Evolutionary conservation across 30 jellyfish, hydroid and myxozoan genomes (phyloP).

Genomic region (Mastigias papua): DNA sequence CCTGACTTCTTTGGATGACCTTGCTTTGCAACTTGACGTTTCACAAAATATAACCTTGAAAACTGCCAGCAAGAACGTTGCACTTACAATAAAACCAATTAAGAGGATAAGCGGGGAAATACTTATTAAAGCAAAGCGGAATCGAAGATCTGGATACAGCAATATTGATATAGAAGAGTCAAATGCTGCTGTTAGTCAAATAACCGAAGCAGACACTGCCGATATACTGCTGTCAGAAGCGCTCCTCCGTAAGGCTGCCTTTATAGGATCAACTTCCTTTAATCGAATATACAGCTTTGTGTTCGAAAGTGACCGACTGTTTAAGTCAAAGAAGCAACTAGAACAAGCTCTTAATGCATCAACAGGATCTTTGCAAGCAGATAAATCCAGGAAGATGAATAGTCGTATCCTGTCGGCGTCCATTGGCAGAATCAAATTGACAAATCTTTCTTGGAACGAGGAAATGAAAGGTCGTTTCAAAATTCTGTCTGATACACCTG

Average conservation of each 20-base stretch:
- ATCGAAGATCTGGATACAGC: conserved; percentile 26
- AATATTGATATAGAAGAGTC: not conserved
- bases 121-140: conserved; percentile 15
- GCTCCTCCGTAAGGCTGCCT: conserved; percentile 32
- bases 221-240: conserved; percentile 43
- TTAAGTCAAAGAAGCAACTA: conserved; percentile 27
- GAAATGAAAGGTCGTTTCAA: conserved; percentile 41
- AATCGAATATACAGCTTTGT: conserved; percentile 65
- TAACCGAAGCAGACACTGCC: conserved; percentile 12
- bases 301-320: conserved; percentile 55
- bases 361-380: not conserved
- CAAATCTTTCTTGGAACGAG: conserved; percentile 45
- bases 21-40: conserved; percentile 43
- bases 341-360: conserved; percentile 1
- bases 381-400: conserved; percentile 29
- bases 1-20: conserved; percentile 41
- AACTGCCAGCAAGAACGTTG: conserved; percentile 57
- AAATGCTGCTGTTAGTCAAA: not conserved
- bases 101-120: not conserved
- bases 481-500: conserved; percentile 13
- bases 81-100: conserved; percentile 46
- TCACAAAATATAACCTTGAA: not conserved
- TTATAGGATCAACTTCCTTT: not conserved
- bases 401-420: conserved; percentile 88
- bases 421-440: conserved; percentile 49